Base-by-base conservation (phyloP, 2,797 vertebrate genomes). In the Podargus strigoides region DNA sequence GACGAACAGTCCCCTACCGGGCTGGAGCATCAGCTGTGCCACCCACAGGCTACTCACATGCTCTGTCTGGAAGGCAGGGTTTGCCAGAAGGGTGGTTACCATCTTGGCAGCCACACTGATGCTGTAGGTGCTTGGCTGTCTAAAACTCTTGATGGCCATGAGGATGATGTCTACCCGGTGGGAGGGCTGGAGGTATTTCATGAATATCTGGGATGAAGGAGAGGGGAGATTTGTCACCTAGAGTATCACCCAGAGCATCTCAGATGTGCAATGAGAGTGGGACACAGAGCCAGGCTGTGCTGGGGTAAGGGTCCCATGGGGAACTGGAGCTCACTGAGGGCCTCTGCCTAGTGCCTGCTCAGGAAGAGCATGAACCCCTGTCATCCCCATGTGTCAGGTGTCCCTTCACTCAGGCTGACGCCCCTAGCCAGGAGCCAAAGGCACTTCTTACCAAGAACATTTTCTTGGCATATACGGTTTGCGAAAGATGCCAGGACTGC, bases 401-500 rank as follows among this genome's bases (percentile, higher is more conserved):
- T 77, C 58, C 42, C 44, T 50, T 34, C 14, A 4, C 32, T 70
- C 58, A 42, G 3, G 0, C n/a, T 34, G 44, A n/a, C 13, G 19
- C 15, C 27, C 6, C 19, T 1, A 5, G 23, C 46, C 68, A 21
- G 68, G 24, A 83, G 42, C 9, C 5, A 0, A 55, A 62, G 27
- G 32, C 34, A 18, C 27, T 49, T 68, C 78, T 76, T 69, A 82
- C 78, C 77, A 1, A 12, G 62, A 82, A 68, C 9, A 49, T 9
- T 23, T 11, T 7, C 6, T 10, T 3, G 22, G 18, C 2, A 1
- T 2, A 0, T 15, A 3, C 14, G 30, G 3, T 37, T 21, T 5
- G 5, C 3, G 3, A 22, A 39, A 14, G 5, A 20, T 30, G 12
- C 18, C 7, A 6, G 27, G 9, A 2, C 27, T 58, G 10, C 13